Evolutionary conservation across 1,140 invertebrate species (phyloP).

Genomic region (Scaptomyza pallida): DNA sequence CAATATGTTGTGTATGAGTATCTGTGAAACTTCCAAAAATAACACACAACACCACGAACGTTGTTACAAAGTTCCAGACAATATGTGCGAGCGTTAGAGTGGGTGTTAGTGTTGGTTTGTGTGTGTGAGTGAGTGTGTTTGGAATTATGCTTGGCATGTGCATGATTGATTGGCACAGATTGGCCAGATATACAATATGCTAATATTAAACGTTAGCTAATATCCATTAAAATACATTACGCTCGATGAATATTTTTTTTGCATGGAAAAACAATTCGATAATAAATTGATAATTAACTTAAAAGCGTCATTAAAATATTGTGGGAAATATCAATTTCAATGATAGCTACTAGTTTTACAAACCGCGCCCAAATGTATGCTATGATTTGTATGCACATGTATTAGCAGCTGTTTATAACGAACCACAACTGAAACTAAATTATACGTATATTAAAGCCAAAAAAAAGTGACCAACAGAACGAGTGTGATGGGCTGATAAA

Average conservation of each 20-base stretch:
- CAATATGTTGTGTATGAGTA: conserved; percentile 1
- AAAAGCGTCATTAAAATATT: neutral
- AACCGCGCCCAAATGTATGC: conserved; percentile 13
- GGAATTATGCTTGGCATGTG: conserved; percentile 21
- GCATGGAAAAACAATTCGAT: too few relatives aligned
- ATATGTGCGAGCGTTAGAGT: neutral
- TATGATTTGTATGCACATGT: conserved; percentile 1
- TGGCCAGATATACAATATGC: conserved; percentile 56
- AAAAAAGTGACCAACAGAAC: neutral
- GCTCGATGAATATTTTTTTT: too few relatives aligned
- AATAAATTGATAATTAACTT: neutral
- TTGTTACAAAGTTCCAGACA: conserved; percentile 7
- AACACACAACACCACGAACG: conserved; percentile 17
- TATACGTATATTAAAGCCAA: neutral
- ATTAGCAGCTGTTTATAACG: neutral
- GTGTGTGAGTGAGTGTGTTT: too few relatives aligned
- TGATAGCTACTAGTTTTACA: neutral
- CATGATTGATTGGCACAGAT: conserved; percentile 72
- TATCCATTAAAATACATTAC: conserved; percentile 16
- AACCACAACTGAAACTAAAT: neutral
- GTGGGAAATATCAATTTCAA: too few relatives aligned
- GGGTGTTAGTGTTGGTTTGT: conserved; percentile 11
- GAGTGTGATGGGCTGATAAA: neutral
- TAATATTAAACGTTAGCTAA: conserved; percentile 21
- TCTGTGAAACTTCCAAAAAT: conserved; percentile 13